Conservation (phyloP, 2,113 vertebrate species). For the Regulus satrapa region DNA sequence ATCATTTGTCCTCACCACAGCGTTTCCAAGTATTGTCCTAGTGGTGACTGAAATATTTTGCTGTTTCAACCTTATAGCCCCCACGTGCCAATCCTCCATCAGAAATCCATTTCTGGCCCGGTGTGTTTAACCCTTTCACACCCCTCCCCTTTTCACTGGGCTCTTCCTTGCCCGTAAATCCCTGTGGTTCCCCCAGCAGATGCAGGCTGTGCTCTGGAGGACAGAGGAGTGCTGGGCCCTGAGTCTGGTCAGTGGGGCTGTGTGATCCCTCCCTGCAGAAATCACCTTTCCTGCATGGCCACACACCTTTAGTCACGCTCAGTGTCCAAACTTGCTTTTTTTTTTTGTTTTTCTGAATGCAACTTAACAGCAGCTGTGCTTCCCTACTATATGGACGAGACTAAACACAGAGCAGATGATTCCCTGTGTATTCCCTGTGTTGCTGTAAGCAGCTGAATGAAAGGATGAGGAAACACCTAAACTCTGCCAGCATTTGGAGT, state of each 20-base stretch:
- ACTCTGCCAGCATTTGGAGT: background rate
- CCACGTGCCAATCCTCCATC: accelerated
- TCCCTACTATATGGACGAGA: background rate
- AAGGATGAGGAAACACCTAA: background rate
- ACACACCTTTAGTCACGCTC: background rate
- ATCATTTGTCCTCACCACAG: background rate
- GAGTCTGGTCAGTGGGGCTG: constrained; percentile 7
- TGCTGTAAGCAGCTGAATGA: background rate
- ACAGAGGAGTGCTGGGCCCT: constrained; percentile 7
- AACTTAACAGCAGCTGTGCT: background rate
- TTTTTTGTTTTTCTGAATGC: background rate
- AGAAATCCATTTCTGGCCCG: background rate
- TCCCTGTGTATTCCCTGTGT: background rate
- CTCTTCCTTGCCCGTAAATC: background rate
- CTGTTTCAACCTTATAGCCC: background rate
- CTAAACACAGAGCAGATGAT: background rate
- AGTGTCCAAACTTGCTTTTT: background rate
- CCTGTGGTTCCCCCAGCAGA: constrained; percentile 21
- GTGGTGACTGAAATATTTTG: background rate
- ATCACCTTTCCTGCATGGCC: background rate
- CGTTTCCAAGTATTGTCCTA: background rate
- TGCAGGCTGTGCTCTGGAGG: constrained; percentile 6
- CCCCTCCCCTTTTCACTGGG: background rate
- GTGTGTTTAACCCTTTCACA: background rate
- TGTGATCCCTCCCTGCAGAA: background rate